phyloP scores from a whole-genome alignment of 2,797 vertebrate genomes.

The Calcarius lapponicus region DNA sequence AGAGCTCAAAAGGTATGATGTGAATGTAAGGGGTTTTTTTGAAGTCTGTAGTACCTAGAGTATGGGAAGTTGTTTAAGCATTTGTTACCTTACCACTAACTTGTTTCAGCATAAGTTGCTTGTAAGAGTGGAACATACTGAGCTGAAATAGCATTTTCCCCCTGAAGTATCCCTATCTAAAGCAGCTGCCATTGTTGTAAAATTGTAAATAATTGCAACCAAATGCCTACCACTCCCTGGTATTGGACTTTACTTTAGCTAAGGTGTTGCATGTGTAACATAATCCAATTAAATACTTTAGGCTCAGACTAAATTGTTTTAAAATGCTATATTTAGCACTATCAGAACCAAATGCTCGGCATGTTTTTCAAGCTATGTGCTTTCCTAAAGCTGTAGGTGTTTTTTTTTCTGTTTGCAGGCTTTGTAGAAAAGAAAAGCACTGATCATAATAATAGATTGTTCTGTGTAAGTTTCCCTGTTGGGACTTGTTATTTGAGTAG shows the following conservation, averaged over 20 bases:
- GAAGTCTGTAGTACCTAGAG: neutral
- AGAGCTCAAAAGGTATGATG: neutral
- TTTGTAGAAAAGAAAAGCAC: neutral
- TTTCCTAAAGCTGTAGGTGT: neutral
- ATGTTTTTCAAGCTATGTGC: neutral
- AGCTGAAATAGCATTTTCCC: neutral
- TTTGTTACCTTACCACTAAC: neutral
- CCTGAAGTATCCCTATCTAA: neutral
- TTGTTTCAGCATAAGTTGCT: neutral
- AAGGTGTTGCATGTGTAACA: slow-evolving; percentile 13
- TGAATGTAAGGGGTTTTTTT: neutral
- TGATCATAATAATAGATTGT: neutral
- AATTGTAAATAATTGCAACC: slow-evolving; percentile 33
- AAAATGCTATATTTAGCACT: slow-evolving; percentile 28
- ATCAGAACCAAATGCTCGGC: neutral
- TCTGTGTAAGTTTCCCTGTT: neutral
- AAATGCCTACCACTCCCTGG: neutral
- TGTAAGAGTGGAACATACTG: neutral
- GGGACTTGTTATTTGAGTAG: neutral
- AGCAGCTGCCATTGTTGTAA: neutral
- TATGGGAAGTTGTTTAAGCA: neutral
- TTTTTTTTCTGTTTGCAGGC: neutral
- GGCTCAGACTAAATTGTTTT: slow-evolving; percentile 19
- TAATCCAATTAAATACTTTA: slow-evolving; percentile 34
- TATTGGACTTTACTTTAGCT: neutral